Conservation (phyloP, 1,140 invertebrate genomes). For the Callitettix versicolor region DNA sequence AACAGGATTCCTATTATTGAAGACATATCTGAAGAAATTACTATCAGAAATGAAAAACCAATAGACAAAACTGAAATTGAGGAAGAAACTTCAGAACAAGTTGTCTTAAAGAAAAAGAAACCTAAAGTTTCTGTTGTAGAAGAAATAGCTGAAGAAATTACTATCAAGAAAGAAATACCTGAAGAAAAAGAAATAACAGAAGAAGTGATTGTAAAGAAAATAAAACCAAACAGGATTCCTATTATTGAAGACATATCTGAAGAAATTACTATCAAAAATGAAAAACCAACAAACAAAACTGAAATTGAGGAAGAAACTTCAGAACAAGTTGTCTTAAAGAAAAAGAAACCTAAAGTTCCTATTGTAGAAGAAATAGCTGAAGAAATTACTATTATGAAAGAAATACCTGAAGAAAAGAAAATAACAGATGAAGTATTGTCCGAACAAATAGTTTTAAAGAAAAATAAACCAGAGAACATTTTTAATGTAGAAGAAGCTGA, state of each 20-base stretch:
- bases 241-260: conserved; percentile 26
- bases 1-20: conserved; percentile 21
- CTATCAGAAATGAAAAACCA: conserved; percentile 24
- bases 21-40: conserved; percentile 25
- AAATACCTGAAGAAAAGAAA: conserved; percentile 18
- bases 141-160: conserved; percentile 29
- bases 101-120: conserved; percentile 23
- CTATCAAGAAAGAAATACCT: conserved; percentile 31
- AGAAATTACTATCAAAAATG: conserved; percentile 27
- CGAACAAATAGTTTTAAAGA: conserved; percentile 28
- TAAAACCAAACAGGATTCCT: conserved; percentile 24
- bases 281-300: conserved; percentile 17
- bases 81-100: conserved; percentile 23
- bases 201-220: conserved; percentile 27
- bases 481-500: too few species aligned
- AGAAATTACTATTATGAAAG: conserved; percentile 4
- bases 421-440: conserved; percentile 37
- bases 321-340: conserved; percentile 25
- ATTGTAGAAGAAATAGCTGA: conserved; percentile 16
- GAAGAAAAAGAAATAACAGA: conserved; percentile 25
- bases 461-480: conserved; percentile 24
- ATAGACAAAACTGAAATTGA: conserved; percentile 23
- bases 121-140: conserved; percentile 25
- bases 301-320: conserved; percentile 24
- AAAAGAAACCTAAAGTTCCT: conserved; percentile 6